phyloP scores from a whole-genome alignment of 2,113 vertebrate genomes.

The Gadus macrocephalus region DNA sequence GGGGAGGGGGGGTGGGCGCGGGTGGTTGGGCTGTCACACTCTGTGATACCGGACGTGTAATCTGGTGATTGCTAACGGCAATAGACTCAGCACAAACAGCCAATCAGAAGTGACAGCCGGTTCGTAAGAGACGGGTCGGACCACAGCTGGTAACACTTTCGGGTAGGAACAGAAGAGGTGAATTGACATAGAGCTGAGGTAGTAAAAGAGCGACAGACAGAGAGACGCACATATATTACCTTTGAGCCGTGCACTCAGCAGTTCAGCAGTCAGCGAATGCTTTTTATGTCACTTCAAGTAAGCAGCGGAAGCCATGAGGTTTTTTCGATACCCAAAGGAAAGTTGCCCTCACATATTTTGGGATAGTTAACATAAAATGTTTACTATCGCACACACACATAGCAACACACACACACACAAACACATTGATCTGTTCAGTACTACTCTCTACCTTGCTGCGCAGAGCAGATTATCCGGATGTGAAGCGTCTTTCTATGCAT shows the following conservation, averaged over 20 bases:
- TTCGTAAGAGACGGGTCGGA: constrained; percentile 55
- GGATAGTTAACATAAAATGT: no score
- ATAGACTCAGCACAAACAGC: constrained; percentile 71
- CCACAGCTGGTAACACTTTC: constrained; percentile 53
- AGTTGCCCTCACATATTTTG: no score
- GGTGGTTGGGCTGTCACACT: constrained; percentile 63
- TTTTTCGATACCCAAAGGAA: no score
- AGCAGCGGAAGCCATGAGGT: no score
- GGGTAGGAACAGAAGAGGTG: constrained; percentile 1
- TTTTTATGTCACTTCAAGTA: no score
- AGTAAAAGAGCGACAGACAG: constrained; percentile 26
- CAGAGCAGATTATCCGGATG: no score
- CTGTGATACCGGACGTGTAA: constrained; percentile 65
- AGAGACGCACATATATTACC: constrained; percentile 4
- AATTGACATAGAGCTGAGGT: neutral
- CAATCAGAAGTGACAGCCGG: constrained; percentile 71
- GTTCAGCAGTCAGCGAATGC: no score
- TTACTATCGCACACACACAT: no score
- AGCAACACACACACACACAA: no score
- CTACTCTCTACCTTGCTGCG: no score
- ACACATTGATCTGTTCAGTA: no score
- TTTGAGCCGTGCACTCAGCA: neutral
- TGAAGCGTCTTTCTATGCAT: no score
- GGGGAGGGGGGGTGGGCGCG: constrained; percentile 13
- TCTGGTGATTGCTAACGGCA: constrained; percentile 72